phyloP scores from a whole-genome alignment of 2,113 vertebrate genomes.

The Dromaius novaehollandiae region DNA sequence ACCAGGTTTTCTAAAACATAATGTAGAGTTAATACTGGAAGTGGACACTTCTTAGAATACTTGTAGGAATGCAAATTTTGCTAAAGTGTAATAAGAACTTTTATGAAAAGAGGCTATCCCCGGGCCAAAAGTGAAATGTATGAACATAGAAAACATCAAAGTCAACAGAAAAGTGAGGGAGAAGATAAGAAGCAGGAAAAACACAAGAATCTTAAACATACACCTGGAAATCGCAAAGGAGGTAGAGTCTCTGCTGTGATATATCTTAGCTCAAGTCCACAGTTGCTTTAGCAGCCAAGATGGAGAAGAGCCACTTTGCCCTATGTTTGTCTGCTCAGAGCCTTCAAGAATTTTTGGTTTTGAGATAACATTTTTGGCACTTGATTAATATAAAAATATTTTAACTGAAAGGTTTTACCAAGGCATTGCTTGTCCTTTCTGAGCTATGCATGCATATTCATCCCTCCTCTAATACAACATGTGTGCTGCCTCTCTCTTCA shows the following conservation, averaged over 20 bases:
- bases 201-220: neutral
- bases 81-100: neutral
- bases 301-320: neutral
- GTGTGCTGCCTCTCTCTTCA: neutral
- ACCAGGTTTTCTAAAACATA: neutral
- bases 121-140: neutral
- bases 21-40: neutral
- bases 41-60: neutral
- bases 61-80: neutral
- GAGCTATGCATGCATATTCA: neutral
- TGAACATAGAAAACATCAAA: neutral
- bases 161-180: neutral
- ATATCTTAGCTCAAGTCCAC: neutral
- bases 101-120: neutral
- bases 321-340: neutral
- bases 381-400: neutral
- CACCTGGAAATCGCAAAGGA: neutral
- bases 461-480: neutral
- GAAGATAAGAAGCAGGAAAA: neutral
- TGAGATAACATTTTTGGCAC: neutral
- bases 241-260: neutral
- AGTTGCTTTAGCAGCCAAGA: neutral
- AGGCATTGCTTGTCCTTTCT: neutral
- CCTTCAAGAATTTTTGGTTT: neutral
- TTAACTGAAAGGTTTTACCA: neutral